Base-by-base conservation (phyloP, 2,888 invertebrate genomes). In the Lycaena phlaeas region DNA sequence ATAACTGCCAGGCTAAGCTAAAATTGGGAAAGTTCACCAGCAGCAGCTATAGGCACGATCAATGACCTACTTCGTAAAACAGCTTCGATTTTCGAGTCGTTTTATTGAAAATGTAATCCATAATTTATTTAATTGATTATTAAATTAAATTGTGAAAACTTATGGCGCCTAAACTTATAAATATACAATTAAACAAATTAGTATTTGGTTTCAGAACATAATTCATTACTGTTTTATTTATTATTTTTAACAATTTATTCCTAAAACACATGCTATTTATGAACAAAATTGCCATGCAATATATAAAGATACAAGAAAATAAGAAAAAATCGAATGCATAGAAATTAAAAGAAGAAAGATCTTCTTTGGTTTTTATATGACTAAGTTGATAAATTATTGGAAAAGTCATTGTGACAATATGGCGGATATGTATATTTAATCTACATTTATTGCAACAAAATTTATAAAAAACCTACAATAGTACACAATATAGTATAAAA, bases 151-250 rank as follows among this genome's bases (percentile, higher is more conserved):
- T 28, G 18, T 42, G 29, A 40, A 26, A 36, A 14, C 28, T 30
- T 41, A 45, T 39, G 30, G 37, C 28, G 37, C 17, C 31, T 14
- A 15, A 22, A 40, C 34, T 36, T 42, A 46, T 37, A 41, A 41
- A 44, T 42, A n/a, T 40, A 37, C 36, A 25, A 45, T 41, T 57
- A 68, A 63, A 69, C 53, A 62, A 61, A 74, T 76, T 77, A 76
- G 72, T 78, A 75, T 78, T 78, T 78, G 78, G 78, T 70, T 66
- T 68, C 60, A 57, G 65, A 62, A 64, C 61, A 49, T 57, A 44
- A 50, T 49, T 39, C 22, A 28, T 43, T 37, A 45, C 42, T 38
- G 45, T 31, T 47, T 34, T 38, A 40, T 36, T 25, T 40, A 7
- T 2, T n/a, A 30, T 18, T 30, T 30, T 30, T 14, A 34, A 34